Base-by-base conservation (phyloP, 2,113 vertebrate genomes). In the Electrona antarctica region DNA sequence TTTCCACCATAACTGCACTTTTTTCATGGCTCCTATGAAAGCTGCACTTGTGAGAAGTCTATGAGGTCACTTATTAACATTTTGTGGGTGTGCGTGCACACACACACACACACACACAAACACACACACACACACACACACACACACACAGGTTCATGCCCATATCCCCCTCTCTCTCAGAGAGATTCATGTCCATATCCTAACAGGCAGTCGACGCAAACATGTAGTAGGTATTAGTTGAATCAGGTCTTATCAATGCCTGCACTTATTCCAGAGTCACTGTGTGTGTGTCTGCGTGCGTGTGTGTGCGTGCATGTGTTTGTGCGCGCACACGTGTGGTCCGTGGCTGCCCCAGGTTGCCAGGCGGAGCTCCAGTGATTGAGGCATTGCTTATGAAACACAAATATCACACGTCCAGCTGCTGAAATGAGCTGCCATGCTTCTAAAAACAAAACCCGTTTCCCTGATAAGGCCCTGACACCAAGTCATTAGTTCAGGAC, bases 381-480 rank as follows among this genome's bases (percentile, higher is more conserved):
- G 78, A 82, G 81, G 78, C 77, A 68, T 41, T 72, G 47, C 71
- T 84, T 85, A 85, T 84, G 74, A 86, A 88, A 84, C 62, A n/a
- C 79, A 86, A 88, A 90, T 90, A 90, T 89, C 84, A 88, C 81
- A 72, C 60, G 60, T 74, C 59, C 10, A 75, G 62, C 11, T 6
- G 77, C 73, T 87, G 83, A 82, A 67, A 88, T 71, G 72, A 90
- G 73, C 81, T 82, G 85, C 78, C 81, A 85, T 70, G 64, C 78
- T 77, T 90, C 78, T 92, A 52, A 75, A 87, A 93, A 91, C 88
- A 92, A 85, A 41, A 75, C 71, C 83, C 74, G 81, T 73, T 41
- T 82, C 64, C 79, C 67, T 79, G 89, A 90, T 91, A 89, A 92
- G 86, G 82, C 62, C 75, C 83, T 88, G 88, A 91, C 89, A 85